Base-by-base conservation (phyloP, 1,140 invertebrate species). In the Habropoda laboriosa region DNA sequence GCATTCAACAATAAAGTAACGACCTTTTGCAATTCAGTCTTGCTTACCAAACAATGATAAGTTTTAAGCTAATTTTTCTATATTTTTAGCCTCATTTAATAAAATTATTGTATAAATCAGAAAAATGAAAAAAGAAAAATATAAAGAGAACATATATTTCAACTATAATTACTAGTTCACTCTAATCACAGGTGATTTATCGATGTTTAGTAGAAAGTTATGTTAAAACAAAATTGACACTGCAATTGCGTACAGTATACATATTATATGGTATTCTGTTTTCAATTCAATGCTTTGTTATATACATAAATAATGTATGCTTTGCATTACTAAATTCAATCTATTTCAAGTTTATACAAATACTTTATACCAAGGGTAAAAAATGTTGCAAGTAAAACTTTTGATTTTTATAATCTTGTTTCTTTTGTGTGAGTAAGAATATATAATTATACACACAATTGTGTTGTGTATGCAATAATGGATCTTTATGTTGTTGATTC, bases 351-450 rank as follows among this genome's bases (percentile, higher is more conserved):
- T 66, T 2, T 68, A 10, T 68, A 68, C 24, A 68, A 47, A 68
- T 57, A 35, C 13, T 77, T 72, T 47, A 60, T 49, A 60, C 16
- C n/a, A 67, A 67, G 71, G 45, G 47, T 61, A 71, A 49, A 60
- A 47, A 61, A 74, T 40, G 32, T 38, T 63, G 10, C 18, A 57
- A 58, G 13, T 73, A 30, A 18, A 18, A 68, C 24, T 40, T 47
- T 76, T 45, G 47, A 35, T 30, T 82, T 76, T 81, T 60, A 30
- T 66, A 6, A 57, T 66, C 49, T 38, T 18, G 35, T 64, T 64
- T 53, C 24, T 2, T 68, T 81, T 47, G 27, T 45, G n/a, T 6
- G 30, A 71, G 40, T 30, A 42, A 27, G 18, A 27, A 42, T 67
- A 67, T 24, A 30, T 24, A 32, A 53, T 57, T 66, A 13, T 45